Evolutionary conservation across 2,797 vertebrate species (phyloP), one percentile per base, ranked within the genome.

Genomic region (Hyperoplus lanceolatus): DNA sequence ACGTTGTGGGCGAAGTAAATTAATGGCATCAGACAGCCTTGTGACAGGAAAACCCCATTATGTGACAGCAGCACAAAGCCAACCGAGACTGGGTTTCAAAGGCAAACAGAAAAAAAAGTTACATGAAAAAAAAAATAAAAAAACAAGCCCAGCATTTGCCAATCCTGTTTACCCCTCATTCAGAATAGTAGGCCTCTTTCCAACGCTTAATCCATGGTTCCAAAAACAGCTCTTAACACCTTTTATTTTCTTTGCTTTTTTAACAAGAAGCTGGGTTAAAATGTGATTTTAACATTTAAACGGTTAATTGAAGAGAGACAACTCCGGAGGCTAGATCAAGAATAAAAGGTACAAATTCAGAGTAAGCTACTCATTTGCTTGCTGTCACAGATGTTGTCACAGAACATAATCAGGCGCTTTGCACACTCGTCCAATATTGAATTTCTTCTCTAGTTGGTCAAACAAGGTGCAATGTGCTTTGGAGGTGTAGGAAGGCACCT

Each of bases 1-100:
- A 87, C 56, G 29, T 57, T 69, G 81, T 69, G 70, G 69, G 69
- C 81, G 84, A 89, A 75, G 80, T 86, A 86, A 87, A 91, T 88
- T 87, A 92, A 93, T 92, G 77, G 77, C 85, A 90, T 88, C 90
- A 89, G 92, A 93, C 90, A 89, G 86, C 82, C 90, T 78, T 90
- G 89, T 90, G 90, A 92, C 85, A 91, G 82, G 80, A 86, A 29
- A 83, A 81, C 77, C 79, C 85, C 76, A 76, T 87, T 90, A 85
- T 84, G 76, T 81, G 86, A 85, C 61, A 80, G 77, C 41, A 41
- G 21, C 82, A 91, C 71, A 87, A 90, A 89, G 81, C 66, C 57
- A 51, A 43, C 29, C 7, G 21, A 85, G 78, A 80, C 78, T 56
- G 55, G 18, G 69, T 70, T 90, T 88, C 70, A 82, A 86, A 88